Conservation (phyloP, 2,888 invertebrate genomes). For the Poecilobothrus nobilitatus region DNA sequence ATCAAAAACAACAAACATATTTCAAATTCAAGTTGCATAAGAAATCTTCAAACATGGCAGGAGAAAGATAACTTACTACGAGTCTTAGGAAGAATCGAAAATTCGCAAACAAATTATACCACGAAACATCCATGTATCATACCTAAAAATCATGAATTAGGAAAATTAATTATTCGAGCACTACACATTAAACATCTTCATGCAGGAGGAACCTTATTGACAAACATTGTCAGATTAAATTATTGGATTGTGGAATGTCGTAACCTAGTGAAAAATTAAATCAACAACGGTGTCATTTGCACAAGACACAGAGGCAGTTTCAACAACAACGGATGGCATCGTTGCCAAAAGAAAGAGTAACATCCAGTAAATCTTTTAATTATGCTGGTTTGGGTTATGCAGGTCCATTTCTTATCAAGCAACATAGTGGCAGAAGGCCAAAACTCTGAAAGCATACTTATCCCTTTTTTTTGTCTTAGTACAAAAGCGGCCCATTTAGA, state of each 20-base stretch:
- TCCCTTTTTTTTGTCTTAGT: conserved; percentile 24
- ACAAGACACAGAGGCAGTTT: background rate
- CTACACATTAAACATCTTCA: no score
- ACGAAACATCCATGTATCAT: background rate
- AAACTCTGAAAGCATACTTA: conserved; percentile 24
- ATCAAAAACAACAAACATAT: no score
- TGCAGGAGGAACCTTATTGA: conserved; percentile 10
- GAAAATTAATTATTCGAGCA: background rate
- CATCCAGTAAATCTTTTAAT: no score
- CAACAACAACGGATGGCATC: background rate
- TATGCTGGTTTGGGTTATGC: no score
- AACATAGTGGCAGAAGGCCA: conserved; percentile 14
- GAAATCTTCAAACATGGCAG: no score
- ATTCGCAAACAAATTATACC: no score
- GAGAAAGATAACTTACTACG: no score
- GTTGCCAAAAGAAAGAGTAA: background rate
- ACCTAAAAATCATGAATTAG: background rate
- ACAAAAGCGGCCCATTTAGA: conserved; percentile 8
- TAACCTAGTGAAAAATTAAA: no score
- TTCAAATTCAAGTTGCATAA: no score
- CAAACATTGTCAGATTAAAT: conserved; percentile 10
- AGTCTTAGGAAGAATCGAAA: no score
- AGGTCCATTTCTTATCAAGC: no score
- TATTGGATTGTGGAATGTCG: conserved; percentile 14
- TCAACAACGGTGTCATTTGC: no score